phyloP scores from a whole-genome alignment of 2,888 invertebrate species.

The Diplazon laetatorius region DNA sequence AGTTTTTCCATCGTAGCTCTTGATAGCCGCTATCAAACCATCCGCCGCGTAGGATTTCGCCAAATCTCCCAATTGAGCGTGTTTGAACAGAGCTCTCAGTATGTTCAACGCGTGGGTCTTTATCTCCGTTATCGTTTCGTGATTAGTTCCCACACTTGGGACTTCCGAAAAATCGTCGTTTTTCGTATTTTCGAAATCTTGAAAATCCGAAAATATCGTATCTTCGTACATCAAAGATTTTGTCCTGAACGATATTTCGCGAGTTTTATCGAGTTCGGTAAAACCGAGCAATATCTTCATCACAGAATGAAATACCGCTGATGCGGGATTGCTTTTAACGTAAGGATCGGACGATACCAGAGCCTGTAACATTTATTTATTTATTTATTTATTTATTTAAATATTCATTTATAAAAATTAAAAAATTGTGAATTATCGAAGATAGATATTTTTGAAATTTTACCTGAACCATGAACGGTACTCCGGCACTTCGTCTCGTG shows the following conservation, averaged over 20 bases:
- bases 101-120: constrained; percentile 94
- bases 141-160: constrained; percentile 34
- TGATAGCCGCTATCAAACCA: constrained; percentile 89
- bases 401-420: too few species aligned
- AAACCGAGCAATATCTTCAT: constrained; percentile 78
- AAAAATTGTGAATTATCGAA: too few species aligned
- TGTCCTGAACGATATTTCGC: constrained; percentile 63
- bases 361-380: constrained; percentile 84
- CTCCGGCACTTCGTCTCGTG: constrained; percentile 95
- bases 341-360: constrained; percentile 89
- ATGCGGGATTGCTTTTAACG: constrained; percentile 84
- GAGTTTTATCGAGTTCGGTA: constrained; percentile 69
- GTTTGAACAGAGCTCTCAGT: constrained; percentile 90
- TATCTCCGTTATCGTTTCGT: constrained; percentile 81
- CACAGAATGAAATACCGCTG: constrained; percentile 73
- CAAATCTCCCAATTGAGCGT: constrained; percentile 89
- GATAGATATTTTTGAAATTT: constrained; percentile 18
- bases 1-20: constrained; percentile 88
- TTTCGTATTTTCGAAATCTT: constrained; percentile 53
- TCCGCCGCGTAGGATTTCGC: constrained; percentile 88
- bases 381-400: too few species aligned
- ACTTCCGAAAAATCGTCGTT: constrained; percentile 25
- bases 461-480: constrained; percentile 95
- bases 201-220: constrained; percentile 70
- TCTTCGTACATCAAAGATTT: constrained; percentile 70